Conservation (phyloP, 1,140 invertebrate genomes). For the Subanguina moxae region DNA sequence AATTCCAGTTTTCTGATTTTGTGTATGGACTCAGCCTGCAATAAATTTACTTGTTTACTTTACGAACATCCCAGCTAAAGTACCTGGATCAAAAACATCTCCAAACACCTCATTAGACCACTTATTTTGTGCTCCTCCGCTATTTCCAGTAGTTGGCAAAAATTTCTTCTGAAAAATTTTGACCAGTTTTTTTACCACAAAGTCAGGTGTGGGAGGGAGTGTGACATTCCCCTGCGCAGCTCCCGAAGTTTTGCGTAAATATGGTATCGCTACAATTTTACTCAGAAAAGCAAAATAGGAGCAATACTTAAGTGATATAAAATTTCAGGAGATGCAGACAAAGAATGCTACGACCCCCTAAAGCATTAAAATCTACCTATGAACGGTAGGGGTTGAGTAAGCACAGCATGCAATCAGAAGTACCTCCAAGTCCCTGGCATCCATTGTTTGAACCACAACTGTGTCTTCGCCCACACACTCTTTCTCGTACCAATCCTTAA, state of each 20-base stretch:
- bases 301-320: too few relatives aligned
- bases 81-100: slow-evolving; percentile 27
- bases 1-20: slow-evolving; percentile 44
- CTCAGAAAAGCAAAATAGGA: too few relatives aligned
- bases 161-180: slow-evolving; percentile 16
- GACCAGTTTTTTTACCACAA: background rate
- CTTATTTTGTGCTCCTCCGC: slow-evolving; percentile 33
- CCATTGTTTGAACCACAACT: slow-evolving; percentile 21
- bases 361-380: slow-evolving; percentile 27
- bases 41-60: too few relatives aligned
- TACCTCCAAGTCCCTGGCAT: slow-evolving; percentile 31
- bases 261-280: too few relatives aligned
- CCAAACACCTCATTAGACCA: slow-evolving; percentile 37
- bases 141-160: slow-evolving; percentile 34
- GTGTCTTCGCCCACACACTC: slow-evolving; percentile 34
- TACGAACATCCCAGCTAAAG: too few relatives aligned
- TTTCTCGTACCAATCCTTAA: slow-evolving; percentile 33
- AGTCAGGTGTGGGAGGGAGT: too few relatives aligned
- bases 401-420: slow-evolving; percentile 40
- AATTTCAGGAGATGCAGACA: too few relatives aligned
- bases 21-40: slow-evolving; percentile 33
- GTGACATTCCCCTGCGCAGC: too few relatives aligned
- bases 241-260: too few relatives aligned
- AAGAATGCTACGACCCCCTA: background rate
- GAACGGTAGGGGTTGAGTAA: slow-evolving; percentile 37